Evolutionary conservation across 2,113 vertebrate genomes (phyloP).

Genomic region (Corythornis madagascariensis): DNA sequence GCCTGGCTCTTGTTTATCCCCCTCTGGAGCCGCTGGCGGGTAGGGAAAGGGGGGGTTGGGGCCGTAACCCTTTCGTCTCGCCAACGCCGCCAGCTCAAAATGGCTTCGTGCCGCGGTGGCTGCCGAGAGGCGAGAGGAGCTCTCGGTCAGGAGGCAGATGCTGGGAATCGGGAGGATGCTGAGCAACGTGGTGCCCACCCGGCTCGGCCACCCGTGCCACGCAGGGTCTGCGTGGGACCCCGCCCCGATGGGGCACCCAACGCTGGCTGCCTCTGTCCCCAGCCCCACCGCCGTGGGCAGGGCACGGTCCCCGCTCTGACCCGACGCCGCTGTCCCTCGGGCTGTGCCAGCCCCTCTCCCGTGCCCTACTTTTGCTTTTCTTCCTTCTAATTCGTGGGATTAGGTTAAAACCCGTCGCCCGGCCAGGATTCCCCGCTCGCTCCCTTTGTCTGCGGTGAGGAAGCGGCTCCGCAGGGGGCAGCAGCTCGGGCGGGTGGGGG

Average conservation of each 20-base stretch:
- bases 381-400: neutral
- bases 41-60: neutral
- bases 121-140: neutral
- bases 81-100: neutral
- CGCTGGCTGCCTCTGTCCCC: neutral
- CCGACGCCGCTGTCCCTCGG: neutral
- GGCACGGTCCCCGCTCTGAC: neutral
- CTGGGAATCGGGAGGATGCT: neutral
- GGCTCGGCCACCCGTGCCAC: rapidly evolving
- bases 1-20: conserved; percentile 22
- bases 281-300: neutral
- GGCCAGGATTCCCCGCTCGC: neutral
- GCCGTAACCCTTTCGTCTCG: neutral
- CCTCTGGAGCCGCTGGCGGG: neutral
- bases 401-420: neutral
- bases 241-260: neutral
- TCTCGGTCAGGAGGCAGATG: rapidly evolving
- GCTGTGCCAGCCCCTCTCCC: neutral
- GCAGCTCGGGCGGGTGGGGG: neutral
- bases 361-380: neutral
- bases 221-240: neutral
- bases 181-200: neutral
- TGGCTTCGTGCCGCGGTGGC: neutral
- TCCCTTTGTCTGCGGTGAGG: conserved; percentile 20
- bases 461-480: conserved; percentile 14